Conservation (phyloP, 1,140 invertebrate genomes). For the Pollicipes pollicipes region DNA sequence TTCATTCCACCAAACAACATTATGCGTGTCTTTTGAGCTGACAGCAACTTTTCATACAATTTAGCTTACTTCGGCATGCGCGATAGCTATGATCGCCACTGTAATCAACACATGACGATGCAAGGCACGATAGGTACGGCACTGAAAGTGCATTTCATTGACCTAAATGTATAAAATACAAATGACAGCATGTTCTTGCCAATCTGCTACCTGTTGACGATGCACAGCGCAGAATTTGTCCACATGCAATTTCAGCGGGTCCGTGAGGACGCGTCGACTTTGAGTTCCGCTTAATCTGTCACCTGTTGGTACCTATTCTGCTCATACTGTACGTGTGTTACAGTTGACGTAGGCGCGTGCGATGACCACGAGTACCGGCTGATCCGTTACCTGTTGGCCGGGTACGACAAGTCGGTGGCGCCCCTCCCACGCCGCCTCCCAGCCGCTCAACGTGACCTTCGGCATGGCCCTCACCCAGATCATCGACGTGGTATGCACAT, state of each 20-base stretch:
- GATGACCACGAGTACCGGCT: constrained; percentile 22
- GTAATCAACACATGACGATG: too few species aligned
- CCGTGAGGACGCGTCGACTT: background rate
- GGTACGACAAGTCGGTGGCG: constrained; percentile 30
- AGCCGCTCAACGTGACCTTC: constrained; percentile 30
- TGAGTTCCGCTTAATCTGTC: background rate
- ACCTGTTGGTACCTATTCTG: background rate
- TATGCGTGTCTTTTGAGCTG: too few species aligned
- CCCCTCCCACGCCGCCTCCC: constrained; percentile 26
- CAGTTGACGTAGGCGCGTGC: constrained; percentile 2
- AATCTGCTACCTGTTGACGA: background rate
- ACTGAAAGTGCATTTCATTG: too few species aligned
- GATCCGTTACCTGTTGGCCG: constrained; percentile 24
- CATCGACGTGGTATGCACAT: constrained; percentile 30
- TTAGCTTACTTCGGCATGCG: too few species aligned
- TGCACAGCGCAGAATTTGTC: too few species aligned
- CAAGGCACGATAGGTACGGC: too few species aligned
- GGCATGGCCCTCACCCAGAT: constrained; percentile 32
- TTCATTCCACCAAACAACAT: too few species aligned
- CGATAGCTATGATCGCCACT: too few species aligned
- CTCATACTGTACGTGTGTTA: too few species aligned
- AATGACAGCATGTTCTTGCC: background rate
- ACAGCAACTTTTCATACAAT: too few species aligned
- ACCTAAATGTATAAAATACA: background rate
- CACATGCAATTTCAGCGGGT: background rate